These are phyloP conservation scores for Ascidia mentula DNA, from an alignment of 23 tunicate species.

Conservation along the genomic window DNA sequence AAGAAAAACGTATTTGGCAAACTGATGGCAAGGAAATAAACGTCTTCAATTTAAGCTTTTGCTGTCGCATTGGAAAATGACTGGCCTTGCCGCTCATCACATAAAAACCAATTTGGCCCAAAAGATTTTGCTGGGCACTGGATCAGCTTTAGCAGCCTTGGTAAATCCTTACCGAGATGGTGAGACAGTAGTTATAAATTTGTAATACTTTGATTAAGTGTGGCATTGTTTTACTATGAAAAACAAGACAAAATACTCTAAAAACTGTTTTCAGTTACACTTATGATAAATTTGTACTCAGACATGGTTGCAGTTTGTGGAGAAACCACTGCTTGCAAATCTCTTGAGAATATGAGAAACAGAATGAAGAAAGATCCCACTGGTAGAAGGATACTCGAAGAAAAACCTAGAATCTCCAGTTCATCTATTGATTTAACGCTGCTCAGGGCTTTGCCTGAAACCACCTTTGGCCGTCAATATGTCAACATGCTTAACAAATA, in stretches of 20 bases:
- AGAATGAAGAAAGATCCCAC: slow-evolving; percentile 53
- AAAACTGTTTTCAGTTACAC: too few relatives aligned
- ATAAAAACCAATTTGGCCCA: slow-evolving; percentile 44
- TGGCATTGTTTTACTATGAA: too few relatives aligned
- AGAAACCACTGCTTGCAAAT: slow-evolving; percentile 70
- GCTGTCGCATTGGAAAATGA: too few relatives aligned
- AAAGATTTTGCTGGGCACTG: slow-evolving; percentile 54
- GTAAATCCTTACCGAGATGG: slow-evolving; percentile 83
- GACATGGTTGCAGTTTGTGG: slow-evolving; percentile 98
- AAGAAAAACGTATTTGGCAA: too few relatives aligned
- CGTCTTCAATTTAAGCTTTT: too few relatives aligned
- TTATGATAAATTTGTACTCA: neutral
- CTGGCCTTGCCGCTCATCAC: slow-evolving; percentile 52
- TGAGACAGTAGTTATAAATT: neutral
- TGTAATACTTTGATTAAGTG: too few relatives aligned
- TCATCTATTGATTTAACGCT: slow-evolving; percentile 57
- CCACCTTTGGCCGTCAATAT: slow-evolving; percentile 87
- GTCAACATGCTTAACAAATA: slow-evolving; percentile 71
- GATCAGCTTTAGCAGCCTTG: slow-evolving; percentile 65
- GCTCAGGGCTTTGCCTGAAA: slow-evolving; percentile 40
- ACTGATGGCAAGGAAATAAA: too few relatives aligned
- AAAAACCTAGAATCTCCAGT: slow-evolving; percentile 61
- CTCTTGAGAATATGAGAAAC: slow-evolving; percentile 38
- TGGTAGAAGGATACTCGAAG: slow-evolving; percentile 57
- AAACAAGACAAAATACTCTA: too few relatives aligned